These are phyloP conservation scores for Chloropsis cyanopogon DNA, from an alignment of 2,113 vertebrate species.

Conservation along the genomic window DNA sequence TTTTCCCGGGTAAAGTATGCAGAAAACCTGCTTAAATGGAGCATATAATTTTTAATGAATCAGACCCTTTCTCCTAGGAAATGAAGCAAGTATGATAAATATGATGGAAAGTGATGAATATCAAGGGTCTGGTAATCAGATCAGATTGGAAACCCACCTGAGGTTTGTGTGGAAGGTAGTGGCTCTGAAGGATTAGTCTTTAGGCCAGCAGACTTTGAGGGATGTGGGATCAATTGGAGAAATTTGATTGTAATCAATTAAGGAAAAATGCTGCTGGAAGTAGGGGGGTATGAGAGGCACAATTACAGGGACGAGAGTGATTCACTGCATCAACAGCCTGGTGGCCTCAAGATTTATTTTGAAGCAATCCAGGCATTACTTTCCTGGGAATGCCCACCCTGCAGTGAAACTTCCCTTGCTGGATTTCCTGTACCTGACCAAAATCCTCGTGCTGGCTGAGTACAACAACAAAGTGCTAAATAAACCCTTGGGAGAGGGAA, in stretches of 20 bases:
- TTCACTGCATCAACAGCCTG: background rate
- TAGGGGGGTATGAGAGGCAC: background rate
- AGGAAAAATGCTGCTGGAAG: background rate
- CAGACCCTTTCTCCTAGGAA: slow-evolving; percentile 74
- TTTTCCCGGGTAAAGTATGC: slow-evolving; percentile 73
- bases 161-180: slow-evolving; percentile 29
- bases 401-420: background rate
- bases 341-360: background rate
- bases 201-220: slow-evolving; percentile 1
- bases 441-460: background rate
- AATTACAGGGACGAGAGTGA: background rate
- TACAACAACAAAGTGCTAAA: accelerated
- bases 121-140: slow-evolving; percentile 49
- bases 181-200: slow-evolving; percentile 18
- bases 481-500: accelerated
- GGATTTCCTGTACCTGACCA: background rate
- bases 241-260: slow-evolving; percentile 32
- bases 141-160: slow-evolving; percentile 55
- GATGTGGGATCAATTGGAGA: slow-evolving; percentile 27
- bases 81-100: slow-evolving; percentile 76
- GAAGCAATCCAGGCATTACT: background rate
- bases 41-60: slow-evolving; percentile 81
- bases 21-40: slow-evolving; percentile 78
- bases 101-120: slow-evolving; percentile 55
- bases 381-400: background rate